A percentile compares a stretch with the other conserved stretches of the same genome.
Conservation (phyloP, 1,140 invertebrate genomes). For the Laupala kohalensis region DNA sequence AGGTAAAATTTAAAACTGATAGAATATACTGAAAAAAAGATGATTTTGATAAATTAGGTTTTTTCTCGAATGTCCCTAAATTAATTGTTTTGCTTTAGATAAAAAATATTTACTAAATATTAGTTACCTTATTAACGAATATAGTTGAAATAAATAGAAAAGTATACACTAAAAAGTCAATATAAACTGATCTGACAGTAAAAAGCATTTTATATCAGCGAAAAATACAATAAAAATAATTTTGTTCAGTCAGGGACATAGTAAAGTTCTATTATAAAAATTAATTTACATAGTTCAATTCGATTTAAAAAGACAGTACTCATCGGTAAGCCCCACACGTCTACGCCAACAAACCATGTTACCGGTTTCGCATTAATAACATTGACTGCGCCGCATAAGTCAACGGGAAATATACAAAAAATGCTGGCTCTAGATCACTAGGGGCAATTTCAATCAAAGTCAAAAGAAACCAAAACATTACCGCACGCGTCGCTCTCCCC, state of each 20-base stretch:
- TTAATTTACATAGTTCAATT: no score
- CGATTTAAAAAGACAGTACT: no score
- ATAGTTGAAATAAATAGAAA: constrained; percentile 12
- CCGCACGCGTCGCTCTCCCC: no score
- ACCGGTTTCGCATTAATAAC: no score
- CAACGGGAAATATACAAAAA: no score
- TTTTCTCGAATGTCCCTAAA: not conserved
- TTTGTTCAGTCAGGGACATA: not conserved
- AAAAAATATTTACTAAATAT: not conserved
- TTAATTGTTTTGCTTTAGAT: not conserved
- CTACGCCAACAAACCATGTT: no score
- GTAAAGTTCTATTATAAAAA: not conserved
- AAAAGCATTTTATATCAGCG: not conserved
- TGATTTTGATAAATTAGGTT: not conserved
- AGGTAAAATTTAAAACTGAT: constrained; percentile 30
- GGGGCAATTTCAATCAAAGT: no score
- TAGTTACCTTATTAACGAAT: constrained; percentile 12
- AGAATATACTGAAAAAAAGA: constrained; percentile 28
- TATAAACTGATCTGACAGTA: not conserved
- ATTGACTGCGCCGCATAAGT: no score
- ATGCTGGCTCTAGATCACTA: no score
- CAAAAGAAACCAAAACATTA: no score
- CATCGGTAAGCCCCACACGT: no score
- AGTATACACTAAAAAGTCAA: constrained; percentile 1
- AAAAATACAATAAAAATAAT: not conserved